Base-by-base conservation (phyloP, 2,797 vertebrate genomes). In the Anabacerthia variegaticeps region DNA sequence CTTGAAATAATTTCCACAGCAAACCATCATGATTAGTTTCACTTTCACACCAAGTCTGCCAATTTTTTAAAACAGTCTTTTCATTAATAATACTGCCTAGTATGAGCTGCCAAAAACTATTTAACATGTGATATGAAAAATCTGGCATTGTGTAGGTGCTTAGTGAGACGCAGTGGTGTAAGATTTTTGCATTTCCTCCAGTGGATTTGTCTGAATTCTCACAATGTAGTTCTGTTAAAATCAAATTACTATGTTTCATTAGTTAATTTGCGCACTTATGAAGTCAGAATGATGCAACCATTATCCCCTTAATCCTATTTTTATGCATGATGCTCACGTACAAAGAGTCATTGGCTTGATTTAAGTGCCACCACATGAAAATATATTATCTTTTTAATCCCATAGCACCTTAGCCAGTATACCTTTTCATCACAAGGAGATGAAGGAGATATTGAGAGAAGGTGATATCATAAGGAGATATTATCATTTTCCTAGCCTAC, bases 61-160 rank as follows among this genome's bases (percentile, higher is more conserved):
- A 96, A 69, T 73, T 96, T 91, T 95, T 89, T 49, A 81, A 92
- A 93, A 52, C 34, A 76, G 28, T 71, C 8, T 89, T 95, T 89
- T 95, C 86, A 92, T 90, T 94, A 88, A 88, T 94, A 94, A 81
- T 63, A n/a, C 41, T 92, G 73, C 74, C 27, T 80, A 48, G 62
- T 71, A 41, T 23, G 36, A 92, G 59, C 52, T 93, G 75, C 93
- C 94, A 96, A 86, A 92, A 95, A 30, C 51, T 91, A 69, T 93
- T 92, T 88, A 90, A 87, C 46, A 62, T 81, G 43, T 78, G 91
- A 90, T 94, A 85, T 58, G 75, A 91, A 91, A 82, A 96, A 80
- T 54, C 48, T 87, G 58, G 46, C 44, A 77, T 84, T 91, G 62
- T 66, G 32, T 83, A 78, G 71, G 55, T 93, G 43, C 58, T 86